Percentiles rank a stretch among this genome's conserved stretches.
phyloP scores from a whole-genome alignment of 2,797 vertebrate genomes.

The Stomatorhinus walkeri region DNA sequence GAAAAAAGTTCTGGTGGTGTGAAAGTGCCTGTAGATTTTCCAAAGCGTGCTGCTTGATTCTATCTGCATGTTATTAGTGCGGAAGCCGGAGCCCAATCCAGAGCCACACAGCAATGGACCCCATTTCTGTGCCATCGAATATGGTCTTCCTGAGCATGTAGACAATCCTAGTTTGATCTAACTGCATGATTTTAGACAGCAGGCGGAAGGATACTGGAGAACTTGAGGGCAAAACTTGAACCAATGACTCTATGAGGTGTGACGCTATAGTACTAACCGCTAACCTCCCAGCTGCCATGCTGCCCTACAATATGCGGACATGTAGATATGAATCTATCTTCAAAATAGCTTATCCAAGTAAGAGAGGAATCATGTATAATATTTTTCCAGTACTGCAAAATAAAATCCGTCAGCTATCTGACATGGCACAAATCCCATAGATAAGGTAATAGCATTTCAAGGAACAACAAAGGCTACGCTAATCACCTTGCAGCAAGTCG shows the following conservation, averaged over 20 bases:
- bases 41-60: neutral
- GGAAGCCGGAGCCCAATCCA: neutral
- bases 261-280: neutral
- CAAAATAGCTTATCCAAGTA: neutral
- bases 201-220: neutral
- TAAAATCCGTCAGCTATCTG: neutral
- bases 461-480: neutral
- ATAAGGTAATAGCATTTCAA: neutral
- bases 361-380: neutral
- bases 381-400: neutral
- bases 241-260: neutral
- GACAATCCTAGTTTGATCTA: neutral
- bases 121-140: neutral
- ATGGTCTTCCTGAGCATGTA: neutral
- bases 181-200: neutral
- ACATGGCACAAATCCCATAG: neutral
- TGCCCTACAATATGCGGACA: neutral
- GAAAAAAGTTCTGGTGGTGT: neutral
- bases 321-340: neutral
- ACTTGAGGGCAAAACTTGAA: neutral
- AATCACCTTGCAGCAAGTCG: neutral
- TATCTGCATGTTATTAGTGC: neutral
- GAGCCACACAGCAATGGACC: neutral
- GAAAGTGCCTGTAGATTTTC: neutral
- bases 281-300: neutral